phyloP scores from a whole-genome alignment of 2,797 vertebrate genomes.

The Cirrhinus molitorella region DNA sequence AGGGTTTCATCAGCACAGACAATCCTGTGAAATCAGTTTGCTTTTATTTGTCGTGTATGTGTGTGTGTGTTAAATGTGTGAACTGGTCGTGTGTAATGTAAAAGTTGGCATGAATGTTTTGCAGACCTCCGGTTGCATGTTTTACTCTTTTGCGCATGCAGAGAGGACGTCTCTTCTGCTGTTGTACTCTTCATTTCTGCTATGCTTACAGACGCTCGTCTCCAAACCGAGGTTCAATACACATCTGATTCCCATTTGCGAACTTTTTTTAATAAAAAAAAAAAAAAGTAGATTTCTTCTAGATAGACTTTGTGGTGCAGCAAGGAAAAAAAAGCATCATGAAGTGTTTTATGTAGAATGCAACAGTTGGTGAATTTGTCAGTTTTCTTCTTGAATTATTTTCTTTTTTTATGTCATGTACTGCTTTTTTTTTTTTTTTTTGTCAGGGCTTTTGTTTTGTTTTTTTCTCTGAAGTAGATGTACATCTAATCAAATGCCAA shows the following conservation, averaged over 20 bases:
- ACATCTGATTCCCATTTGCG: constrained; percentile 54
- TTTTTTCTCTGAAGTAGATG: constrained; percentile 83
- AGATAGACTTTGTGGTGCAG: constrained; percentile 74
- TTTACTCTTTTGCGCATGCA: constrained; percentile 72
- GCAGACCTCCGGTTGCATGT: constrained; percentile 69
- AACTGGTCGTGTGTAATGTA: background rate
- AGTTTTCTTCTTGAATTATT: constrained; percentile 73
- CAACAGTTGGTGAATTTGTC: constrained; percentile 77
- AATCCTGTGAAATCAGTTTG: constrained; percentile 69
- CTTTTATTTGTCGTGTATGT: constrained; percentile 36
- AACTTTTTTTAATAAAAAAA: constrained; percentile 32
- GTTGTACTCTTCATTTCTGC: constrained; percentile 17
- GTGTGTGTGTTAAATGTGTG: constrained; percentile 10
- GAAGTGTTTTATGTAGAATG: constrained; percentile 77
- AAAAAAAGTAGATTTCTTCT: constrained; percentile 72
- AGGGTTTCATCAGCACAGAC: constrained; percentile 63
- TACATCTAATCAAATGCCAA: constrained; percentile 94
- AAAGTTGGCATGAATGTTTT: constrained; percentile 21
- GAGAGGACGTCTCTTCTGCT: constrained; percentile 47
- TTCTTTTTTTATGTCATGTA: constrained; percentile 67
- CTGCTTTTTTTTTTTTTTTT: constrained; percentile 72
- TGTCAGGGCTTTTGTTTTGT: constrained; percentile 71
- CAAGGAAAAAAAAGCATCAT: constrained; percentile 71
- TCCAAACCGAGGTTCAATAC: constrained; percentile 48
- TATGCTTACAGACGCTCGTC: constrained; percentile 29